phyloP scores from a whole-genome alignment of 2,797 vertebrate species.

The Sebastes paucispinis region DNA sequence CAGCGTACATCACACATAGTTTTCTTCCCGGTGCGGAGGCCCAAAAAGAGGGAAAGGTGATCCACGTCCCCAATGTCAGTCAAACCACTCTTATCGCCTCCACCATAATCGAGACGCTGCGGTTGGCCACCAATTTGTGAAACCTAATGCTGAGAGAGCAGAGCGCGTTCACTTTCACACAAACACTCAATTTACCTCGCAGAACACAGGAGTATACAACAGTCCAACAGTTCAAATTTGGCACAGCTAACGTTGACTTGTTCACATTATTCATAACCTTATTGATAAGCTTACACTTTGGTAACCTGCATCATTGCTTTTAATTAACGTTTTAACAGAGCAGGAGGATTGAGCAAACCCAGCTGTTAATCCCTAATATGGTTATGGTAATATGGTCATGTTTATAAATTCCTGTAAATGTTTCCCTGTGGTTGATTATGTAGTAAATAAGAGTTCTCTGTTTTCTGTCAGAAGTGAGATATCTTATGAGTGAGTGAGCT shows the following conservation, averaged over 20 bases:
- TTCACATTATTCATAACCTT: too few species aligned
- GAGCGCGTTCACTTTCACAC: slow-evolving; percentile 54
- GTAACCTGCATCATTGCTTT: too few species aligned
- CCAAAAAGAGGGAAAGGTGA: slow-evolving; percentile 50
- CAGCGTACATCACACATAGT: slow-evolving; percentile 4
- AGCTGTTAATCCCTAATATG: slow-evolving; percentile 17
- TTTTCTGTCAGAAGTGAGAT: slow-evolving; percentile 53
- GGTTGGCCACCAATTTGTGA: slow-evolving; percentile 59
- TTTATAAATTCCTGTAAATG: slow-evolving; percentile 44
- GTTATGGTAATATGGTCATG: slow-evolving; percentile 17
- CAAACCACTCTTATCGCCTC: slow-evolving; percentile 71
- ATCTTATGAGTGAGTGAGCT: slow-evolving; percentile 57
- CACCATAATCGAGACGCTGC: slow-evolving; percentile 63
- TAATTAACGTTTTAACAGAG: too few species aligned
- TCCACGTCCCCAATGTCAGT: slow-evolving; percentile 54
- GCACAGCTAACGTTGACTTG: too few species aligned
- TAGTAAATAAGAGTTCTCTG: slow-evolving; percentile 53
- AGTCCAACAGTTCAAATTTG: too few species aligned
- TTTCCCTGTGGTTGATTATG: slow-evolving; percentile 33
- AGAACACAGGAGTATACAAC: too few species aligned
- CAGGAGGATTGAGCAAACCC: background rate
- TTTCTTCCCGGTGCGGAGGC: slow-evolving; percentile 7
- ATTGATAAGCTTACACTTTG: too few species aligned
- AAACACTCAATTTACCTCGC: too few species aligned
- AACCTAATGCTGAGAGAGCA: slow-evolving; percentile 57